These are phyloP conservation scores for Caradrina kadenii DNA, from an alignment of 2,888 invertebrate species.

Conservation along the genomic window DNA sequence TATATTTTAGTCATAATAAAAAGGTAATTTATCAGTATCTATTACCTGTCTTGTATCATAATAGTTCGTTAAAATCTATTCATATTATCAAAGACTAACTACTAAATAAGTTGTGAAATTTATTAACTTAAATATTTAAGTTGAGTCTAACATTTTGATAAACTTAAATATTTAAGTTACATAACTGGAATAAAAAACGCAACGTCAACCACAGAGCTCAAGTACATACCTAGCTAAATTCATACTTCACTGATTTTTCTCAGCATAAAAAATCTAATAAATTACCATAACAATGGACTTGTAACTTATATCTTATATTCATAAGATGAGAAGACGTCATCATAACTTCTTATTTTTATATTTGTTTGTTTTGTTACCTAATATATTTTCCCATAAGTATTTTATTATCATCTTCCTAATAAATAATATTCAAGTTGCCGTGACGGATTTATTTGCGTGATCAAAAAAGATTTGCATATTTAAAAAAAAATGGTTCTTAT, in stretches of 20 bases:
- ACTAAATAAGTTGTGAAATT: too few relatives aligned
- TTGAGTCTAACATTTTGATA: not conserved
- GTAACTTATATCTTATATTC: slow-evolving; percentile 47
- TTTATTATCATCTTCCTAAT: slow-evolving; percentile 6
- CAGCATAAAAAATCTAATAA: slow-evolving; percentile 45
- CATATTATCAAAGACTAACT: not conserved
- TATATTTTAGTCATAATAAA: too few relatives aligned
- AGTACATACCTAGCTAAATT: slow-evolving; percentile 20
- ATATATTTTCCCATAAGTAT: slow-evolving; percentile 56
- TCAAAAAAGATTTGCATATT: slow-evolving; percentile 30
- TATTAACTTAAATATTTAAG: not conserved
- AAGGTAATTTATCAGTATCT: too few relatives aligned
- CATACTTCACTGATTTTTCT: slow-evolving; percentile 52
- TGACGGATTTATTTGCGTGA: slow-evolving; percentile 45
- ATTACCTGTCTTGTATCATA: too few relatives aligned
- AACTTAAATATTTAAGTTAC: slow-evolving; percentile 12
- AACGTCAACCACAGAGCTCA: slow-evolving; percentile 1
- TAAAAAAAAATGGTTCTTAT: not conserved
- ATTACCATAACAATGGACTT: slow-evolving; percentile 60
- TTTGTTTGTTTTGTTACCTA: slow-evolving; percentile 38
- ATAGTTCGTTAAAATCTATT: too few relatives aligned
- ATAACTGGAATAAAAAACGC: slow-evolving; percentile 23
- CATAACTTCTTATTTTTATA: slow-evolving; percentile 19
- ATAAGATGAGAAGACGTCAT: slow-evolving; percentile 52
- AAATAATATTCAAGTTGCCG: slow-evolving; percentile 40